phyloP scores from a whole-genome alignment of 2,797 vertebrate genomes.

The Florisuga fusca region DNA sequence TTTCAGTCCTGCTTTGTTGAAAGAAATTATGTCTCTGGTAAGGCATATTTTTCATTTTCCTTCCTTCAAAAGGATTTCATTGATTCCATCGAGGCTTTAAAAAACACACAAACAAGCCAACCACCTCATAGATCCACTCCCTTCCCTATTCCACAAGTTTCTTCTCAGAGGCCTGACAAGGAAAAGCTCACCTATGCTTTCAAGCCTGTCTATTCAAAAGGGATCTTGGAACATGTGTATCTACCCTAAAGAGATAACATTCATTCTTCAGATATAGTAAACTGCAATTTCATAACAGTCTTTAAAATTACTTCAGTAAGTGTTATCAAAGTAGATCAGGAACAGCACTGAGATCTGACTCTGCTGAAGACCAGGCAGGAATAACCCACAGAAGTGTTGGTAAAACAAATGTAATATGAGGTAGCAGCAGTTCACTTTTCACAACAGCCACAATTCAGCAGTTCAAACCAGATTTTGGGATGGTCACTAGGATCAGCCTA shows the following conservation, averaged over 20 bases:
- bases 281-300: background rate
- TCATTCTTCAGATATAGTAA: background rate
- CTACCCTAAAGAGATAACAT: background rate
- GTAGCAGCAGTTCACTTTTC: background rate
- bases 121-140: background rate
- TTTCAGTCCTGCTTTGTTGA: background rate
- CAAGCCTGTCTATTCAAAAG: background rate
- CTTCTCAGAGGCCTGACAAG: background rate
- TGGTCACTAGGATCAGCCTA: background rate
- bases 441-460: background rate
- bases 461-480: background rate
- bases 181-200: slow-evolving; percentile 2
- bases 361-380: background rate
- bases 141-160: background rate
- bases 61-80: slow-evolving; percentile 1
- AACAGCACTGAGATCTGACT: background rate
- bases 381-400: background rate
- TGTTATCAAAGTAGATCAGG: background rate
- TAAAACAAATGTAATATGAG: background rate
- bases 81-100: background rate
- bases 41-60: background rate
- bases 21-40: background rate
- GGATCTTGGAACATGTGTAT: background rate
- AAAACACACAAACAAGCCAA: slow-evolving; percentile 13
- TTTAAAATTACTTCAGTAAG: slow-evolving; percentile 13